Evolutionary conservation across 2,113 vertebrate genomes (phyloP), one percentile per base, ranked within the genome.

Genomic region (Cephalopterus ornatus): DNA sequence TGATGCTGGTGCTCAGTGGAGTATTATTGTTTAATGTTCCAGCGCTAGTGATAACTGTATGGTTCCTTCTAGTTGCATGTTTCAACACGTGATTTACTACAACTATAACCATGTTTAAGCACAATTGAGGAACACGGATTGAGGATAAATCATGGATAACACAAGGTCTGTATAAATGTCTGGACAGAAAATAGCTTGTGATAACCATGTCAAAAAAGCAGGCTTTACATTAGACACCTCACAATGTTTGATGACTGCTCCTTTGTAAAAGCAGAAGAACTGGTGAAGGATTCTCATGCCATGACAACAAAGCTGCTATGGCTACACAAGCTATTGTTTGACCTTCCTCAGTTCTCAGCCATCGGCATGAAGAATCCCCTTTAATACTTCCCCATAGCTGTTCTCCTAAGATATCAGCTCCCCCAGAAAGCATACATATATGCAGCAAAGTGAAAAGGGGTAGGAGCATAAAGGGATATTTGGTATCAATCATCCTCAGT

Each of bases 261-360:
- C 49, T 95, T 93, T 97, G 61, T 97, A 71, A 86, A 74, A 86
- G 55, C 42, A 89, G 92, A 67, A 88, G 79, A 89, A 71, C 93
- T 92, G 90, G 75, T 0, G 2, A 63, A 89, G 79, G 79, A 95
- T 96, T 95, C 92, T 92, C 88, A 80, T 88, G 67, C 88, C 87
- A 90, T 97, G 95, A 96, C 89, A 97, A 95, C 92, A 95, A 93
- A 92, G 90, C 95, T 97, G 94, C 95, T 97, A 93, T 97, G 95
- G 82, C 90, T 96, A 93, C 93, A 55, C 72, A 47, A 92, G 72
- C 91, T 86, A 74, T 83, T 94, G 78, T 94, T 68, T 77, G 82
- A 88, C 88, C 86, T 97, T 90, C 88, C 75, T 90, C 92, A 83
- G 39, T 92, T 93, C 82, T 86, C 70, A 93, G 65, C 42, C 85